Percentiles rank a stretch among this genome's conserved stretches.
These are phyloP conservation scores for Plestiodon gilberti DNA, from an alignment of 2,113 vertebrate genomes.

Conservation along the genomic window DNA sequence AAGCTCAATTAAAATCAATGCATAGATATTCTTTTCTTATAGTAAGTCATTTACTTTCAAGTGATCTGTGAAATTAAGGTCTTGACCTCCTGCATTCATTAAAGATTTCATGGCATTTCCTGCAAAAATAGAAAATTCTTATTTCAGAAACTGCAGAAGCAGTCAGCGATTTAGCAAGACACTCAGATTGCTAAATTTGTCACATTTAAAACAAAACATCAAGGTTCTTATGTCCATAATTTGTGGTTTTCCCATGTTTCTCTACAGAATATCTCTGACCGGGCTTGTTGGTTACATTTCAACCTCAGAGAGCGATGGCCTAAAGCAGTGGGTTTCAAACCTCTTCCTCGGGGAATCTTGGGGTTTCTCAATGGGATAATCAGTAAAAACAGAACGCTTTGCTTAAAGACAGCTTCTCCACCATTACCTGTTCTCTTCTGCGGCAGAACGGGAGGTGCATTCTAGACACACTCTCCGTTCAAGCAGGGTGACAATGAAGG, in stretches of 20 bases:
- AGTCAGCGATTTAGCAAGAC: neutral
- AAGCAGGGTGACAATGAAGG: neutral
- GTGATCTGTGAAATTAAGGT: slow-evolving; percentile 55
- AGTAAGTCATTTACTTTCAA: slow-evolving; percentile 59
- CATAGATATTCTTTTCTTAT: slow-evolving; percentile 46
- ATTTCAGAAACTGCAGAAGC: slow-evolving; percentile 62
- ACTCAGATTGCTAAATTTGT: slow-evolving; percentile 11
- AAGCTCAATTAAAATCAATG: slow-evolving; percentile 44
- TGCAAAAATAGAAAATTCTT: slow-evolving; percentile 70
- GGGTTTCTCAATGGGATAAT: neutral
- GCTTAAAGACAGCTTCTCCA: neutral
- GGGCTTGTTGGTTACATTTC: neutral
- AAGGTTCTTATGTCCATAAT: neutral
- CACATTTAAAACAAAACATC: neutral
- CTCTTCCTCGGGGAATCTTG: neutral
- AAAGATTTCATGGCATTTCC: slow-evolving; percentile 55
- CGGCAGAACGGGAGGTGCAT: too few relatives aligned
- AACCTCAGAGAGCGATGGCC: neutral
- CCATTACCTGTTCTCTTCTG: neutral
- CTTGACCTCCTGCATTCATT: slow-evolving; percentile 54
- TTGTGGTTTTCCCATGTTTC: neutral
- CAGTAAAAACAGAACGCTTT: neutral
- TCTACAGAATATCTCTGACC: neutral
- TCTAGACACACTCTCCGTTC: neutral
- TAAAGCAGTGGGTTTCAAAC: neutral